Evolutionary conservation across 35 echinoderm and acorn worm genomes (phyloP), one percentile per base, ranked within the genome.

Genomic region (Eucidaris tribuloides): DNA sequence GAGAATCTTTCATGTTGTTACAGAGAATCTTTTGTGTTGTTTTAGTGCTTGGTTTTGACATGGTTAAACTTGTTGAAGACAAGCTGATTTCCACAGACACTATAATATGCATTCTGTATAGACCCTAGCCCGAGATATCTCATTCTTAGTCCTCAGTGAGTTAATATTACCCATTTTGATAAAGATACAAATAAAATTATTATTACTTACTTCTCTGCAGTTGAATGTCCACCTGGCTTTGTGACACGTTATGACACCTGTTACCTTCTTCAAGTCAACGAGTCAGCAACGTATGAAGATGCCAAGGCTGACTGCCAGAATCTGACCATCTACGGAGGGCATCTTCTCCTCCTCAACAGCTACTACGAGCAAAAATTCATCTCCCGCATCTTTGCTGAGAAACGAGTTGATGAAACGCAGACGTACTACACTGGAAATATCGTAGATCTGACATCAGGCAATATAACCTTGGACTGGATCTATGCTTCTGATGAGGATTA

Each of bases 181-280:
- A n/a, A n/a, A n/a, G n/a, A n/a, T n/a, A n/a, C n/a, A n/a, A n/a
- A n/a, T n/a, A n/a, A n/a, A n/a, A n/a, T n/a, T n/a, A n/a, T n/a
- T n/a, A n/a, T n/a, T n/a, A 43, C 3, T 44, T 35, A 62, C 48
- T 86, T 20, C 32, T 62, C 19, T 5, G 1, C 79, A 94, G 92
- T 94, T 36, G 92, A 94, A 20, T 94, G 92, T 58, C 92, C 92
- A 19, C 41, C 79, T 19, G 92, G 92, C 9, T 94, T 85, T 39
- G 32, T 94, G 58, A 83, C 79, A 29, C 62, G 58, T 19, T 89
- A 94, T 37, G 92, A 94, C 59, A 94, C 92, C 22, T 94, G 92
- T 52, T 94, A 94, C 74, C 81, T 83, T 4, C 74, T 94, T 15
- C 79, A 82, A 49, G 35, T 88, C 58, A 84, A 89, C 39, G 81